phyloP scores from a whole-genome alignment of 2,797 vertebrate species.

The Dendrocincla fuliginosa region DNA sequence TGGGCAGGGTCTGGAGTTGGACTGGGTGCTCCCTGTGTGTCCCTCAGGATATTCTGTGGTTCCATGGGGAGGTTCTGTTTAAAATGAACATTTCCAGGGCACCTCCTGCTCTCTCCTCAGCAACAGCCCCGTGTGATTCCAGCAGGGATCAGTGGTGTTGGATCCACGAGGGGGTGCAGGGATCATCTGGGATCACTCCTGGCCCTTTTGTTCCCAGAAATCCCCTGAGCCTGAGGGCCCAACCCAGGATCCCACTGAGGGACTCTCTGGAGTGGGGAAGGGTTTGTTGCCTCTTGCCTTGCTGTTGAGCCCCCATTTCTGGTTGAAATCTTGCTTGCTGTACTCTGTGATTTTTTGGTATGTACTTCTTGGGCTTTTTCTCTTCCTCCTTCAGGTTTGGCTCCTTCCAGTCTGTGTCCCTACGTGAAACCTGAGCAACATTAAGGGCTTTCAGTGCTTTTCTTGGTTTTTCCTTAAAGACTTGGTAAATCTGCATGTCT shows the following conservation, averaged over 20 bases:
- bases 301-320: constrained; percentile 44
- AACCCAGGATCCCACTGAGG: background rate
- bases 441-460: constrained; percentile 98
- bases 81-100: background rate
- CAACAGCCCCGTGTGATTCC: background rate
- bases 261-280: background rate
- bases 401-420: constrained; percentile 99
- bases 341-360: constrained; percentile 73
- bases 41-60: background rate
- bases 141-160: background rate
- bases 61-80: background rate
- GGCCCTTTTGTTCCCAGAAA: background rate
- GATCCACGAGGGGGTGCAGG: background rate
- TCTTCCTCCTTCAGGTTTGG: constrained; percentile 97
- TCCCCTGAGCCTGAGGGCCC: background rate
- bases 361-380: constrained; percentile 85
- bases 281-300: constrained; percentile 28
- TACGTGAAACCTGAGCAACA: constrained; percentile 99
- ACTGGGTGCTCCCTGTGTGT: background rate
- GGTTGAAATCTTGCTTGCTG: constrained; percentile 72
- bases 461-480: constrained; percentile 98
- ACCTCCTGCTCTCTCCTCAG: background rate
- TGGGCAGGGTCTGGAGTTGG: background rate
- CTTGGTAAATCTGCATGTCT: constrained; percentile 94
- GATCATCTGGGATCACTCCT: background rate